Percentiles rank a stretch among this genome's conserved stretches.
phyloP scores from a whole-genome alignment of 2,797 vertebrate genomes.

The Thamnophis elegans region DNA sequence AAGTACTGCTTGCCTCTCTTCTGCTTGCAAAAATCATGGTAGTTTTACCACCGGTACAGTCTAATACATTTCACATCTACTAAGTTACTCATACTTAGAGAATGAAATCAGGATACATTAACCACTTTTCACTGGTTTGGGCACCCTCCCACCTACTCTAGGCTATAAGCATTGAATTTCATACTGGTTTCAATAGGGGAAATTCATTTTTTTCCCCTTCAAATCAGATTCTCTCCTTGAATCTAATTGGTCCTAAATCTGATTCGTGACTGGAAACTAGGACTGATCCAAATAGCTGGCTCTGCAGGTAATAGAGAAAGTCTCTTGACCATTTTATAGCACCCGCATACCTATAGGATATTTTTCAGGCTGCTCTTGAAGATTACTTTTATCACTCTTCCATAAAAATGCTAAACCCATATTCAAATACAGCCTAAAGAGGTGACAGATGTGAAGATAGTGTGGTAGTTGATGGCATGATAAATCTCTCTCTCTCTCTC shows the following conservation, averaged over 20 bases:
- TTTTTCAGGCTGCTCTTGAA: not conserved
- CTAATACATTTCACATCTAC: not conserved
- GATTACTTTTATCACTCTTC: not conserved
- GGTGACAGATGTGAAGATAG: not conserved
- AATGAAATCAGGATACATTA: not conserved
- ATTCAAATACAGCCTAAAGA: not conserved
- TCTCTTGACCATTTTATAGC: not conserved
- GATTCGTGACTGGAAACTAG: not conserved
- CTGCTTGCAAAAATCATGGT: not conserved
- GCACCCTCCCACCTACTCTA: not conserved
- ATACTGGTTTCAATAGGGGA: not conserved
- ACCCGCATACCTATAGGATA: not conserved
- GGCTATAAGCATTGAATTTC: not conserved
- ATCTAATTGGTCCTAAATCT: not conserved
- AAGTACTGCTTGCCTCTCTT: not conserved
- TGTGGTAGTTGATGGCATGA: not conserved
- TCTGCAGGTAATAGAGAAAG: not conserved
- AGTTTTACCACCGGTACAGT: not conserved
- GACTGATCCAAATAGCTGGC: not conserved
- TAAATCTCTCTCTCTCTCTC: not conserved
- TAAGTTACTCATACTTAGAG: not conserved
- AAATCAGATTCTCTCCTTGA: not conserved
- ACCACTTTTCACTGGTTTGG: not conserved
- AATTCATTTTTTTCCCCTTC: not conserved
- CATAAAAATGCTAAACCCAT: not conserved